These are phyloP conservation scores for Tridacna crocea DNA, from an alignment of 2,888 invertebrate genomes.

Conservation along the genomic window DNA sequence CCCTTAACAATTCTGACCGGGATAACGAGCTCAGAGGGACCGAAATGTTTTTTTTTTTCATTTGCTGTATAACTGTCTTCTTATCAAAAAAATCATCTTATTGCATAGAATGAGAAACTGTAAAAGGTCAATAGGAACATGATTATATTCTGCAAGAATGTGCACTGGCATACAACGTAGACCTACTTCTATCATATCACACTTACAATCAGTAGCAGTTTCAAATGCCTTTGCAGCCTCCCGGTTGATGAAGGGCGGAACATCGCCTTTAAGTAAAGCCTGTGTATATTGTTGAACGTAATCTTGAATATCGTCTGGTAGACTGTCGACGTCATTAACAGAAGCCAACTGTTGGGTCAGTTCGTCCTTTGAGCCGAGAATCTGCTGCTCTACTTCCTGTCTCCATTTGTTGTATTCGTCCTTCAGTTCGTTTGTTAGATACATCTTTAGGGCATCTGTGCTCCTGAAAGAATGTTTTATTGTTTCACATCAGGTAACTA, in stretches of 20 bases:
- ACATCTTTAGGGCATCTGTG: constrained; percentile 20
- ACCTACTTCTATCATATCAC: neutral
- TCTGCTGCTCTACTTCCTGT: constrained; percentile 39
- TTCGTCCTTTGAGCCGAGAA: constrained; percentile 46
- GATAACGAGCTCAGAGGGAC: too few species aligned
- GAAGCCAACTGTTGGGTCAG: constrained; percentile 17
- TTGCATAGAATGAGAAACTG: too few species aligned
- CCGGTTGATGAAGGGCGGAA: constrained; percentile 28
- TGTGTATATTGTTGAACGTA: constrained; percentile 34
- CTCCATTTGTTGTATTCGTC: constrained; percentile 55
- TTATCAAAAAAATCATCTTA: too few species aligned
- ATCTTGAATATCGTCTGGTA: constrained; percentile 13
- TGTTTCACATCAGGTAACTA: neutral
- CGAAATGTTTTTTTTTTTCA: too few species aligned
- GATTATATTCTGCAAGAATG: too few species aligned
- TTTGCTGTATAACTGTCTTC: too few species aligned
- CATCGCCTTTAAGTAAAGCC: constrained; percentile 25
- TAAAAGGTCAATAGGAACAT: too few species aligned
- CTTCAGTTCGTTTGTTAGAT: constrained; percentile 23
- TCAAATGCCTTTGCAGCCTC: constrained; percentile 38
- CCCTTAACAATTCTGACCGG: too few species aligned
- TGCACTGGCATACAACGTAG: too few species aligned
- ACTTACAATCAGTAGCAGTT: constrained; percentile 40
- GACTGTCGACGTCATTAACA: neutral
- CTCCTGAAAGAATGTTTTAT: neutral